Conservation (phyloP, 2,888 invertebrate species). For the Ectemnius continuus region DNA sequence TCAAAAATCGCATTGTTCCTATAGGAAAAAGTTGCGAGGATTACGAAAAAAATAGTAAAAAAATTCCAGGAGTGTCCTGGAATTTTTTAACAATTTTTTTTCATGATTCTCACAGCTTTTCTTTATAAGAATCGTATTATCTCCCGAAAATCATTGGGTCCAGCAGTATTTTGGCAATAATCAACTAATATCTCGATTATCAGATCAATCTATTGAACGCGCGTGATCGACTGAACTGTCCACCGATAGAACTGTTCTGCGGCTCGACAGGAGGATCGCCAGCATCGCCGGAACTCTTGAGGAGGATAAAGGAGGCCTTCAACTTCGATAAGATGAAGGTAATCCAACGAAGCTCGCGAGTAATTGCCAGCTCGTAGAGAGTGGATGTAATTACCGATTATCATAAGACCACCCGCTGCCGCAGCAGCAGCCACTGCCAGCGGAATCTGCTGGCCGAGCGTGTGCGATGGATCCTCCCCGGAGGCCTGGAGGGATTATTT, state of each 20-base stretch:
- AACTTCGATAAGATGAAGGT: constrained; percentile 72
- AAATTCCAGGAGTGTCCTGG: too few relatives aligned
- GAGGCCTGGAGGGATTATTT: neutral
- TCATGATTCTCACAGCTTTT: too few relatives aligned
- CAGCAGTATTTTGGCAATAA: too few relatives aligned
- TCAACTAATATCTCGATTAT: neutral
- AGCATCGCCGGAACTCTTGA: constrained; percentile 82
- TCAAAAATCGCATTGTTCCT: too few relatives aligned
- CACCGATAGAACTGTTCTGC: constrained; percentile 78
- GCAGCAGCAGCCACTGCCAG: too few relatives aligned
- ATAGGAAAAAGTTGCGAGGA: too few relatives aligned
- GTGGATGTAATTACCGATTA: neutral
- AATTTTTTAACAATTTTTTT: too few relatives aligned
- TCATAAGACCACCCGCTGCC: neutral
- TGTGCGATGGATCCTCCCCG: neutral
- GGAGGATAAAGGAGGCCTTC: constrained; percentile 79
- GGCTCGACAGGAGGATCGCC: constrained; percentile 87
- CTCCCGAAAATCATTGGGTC: too few relatives aligned
- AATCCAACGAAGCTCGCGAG: constrained; percentile 8
- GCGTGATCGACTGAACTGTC: constrained; percentile 78
- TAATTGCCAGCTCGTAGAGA: neutral
- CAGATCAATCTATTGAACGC: constrained; percentile 84
- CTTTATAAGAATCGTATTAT: too few relatives aligned
- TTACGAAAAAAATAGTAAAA: too few relatives aligned
- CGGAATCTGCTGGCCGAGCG: neutral